phyloP scores from a whole-genome alignment of 37 sponge, comb jelly and placozoan genomes.

The Diacarnus erythraeanus region DNA sequence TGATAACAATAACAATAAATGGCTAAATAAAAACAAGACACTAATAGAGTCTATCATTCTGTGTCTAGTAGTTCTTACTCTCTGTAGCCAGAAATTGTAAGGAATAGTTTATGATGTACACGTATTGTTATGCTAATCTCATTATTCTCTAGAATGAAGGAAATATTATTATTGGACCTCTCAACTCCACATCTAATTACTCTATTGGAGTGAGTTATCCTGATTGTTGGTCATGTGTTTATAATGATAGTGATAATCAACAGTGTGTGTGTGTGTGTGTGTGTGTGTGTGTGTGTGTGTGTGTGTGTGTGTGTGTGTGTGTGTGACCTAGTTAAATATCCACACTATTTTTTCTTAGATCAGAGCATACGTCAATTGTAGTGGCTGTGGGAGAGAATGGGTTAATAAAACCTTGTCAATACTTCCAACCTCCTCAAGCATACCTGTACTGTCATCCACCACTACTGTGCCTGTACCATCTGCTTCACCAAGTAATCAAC shows the following conservation, averaged over 20 bases:
- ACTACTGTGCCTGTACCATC: too few relatives aligned
- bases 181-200: background rate
- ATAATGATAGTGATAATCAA: background rate
- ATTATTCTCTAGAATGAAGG: background rate
- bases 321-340: background rate
- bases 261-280: background rate
- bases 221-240: background rate
- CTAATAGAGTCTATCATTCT: too few relatives aligned
- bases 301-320: background rate
- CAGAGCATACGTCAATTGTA: background rate
- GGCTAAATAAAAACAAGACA: too few relatives aligned
- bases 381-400: background rate
- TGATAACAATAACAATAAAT: too few relatives aligned
- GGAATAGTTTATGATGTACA: too few relatives aligned
- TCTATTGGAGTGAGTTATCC: background rate
- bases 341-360: background rate
- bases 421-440: background rate
- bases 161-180: background rate
- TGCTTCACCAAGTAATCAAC: too few relatives aligned
- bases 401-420: background rate
- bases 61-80: too few relatives aligned
- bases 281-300: slow-evolving; percentile 1
- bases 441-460: background rate
- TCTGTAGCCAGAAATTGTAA: too few relatives aligned
- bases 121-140: background rate